Conservation (phyloP, 2,888 invertebrate genomes). For the Erebia ligea region DNA sequence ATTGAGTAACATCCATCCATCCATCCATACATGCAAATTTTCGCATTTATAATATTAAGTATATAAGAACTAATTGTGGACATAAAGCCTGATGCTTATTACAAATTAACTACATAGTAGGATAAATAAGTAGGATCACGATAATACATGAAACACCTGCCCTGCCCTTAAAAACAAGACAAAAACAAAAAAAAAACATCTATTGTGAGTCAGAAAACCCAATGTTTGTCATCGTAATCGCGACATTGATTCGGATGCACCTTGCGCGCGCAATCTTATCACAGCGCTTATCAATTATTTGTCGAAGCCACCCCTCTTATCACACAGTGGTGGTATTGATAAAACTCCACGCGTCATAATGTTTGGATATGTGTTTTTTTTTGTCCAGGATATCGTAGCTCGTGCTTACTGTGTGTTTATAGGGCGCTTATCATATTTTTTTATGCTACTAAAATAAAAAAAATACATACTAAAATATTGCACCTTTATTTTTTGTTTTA, state of each 20-base stretch:
- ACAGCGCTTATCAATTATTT: conserved; percentile 57
- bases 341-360: conserved; percentile 1
- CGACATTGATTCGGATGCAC: conserved; percentile 46
- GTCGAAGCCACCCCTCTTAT: conserved; percentile 35
- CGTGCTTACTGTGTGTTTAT: conserved; percentile 20
- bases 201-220: conserved; percentile 34
- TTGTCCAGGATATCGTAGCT: conserved; percentile 22
- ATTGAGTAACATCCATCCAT: too few relatives aligned
- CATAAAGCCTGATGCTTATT: conserved; percentile 17
- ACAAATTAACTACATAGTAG: not conserved
- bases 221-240: conserved; percentile 69
- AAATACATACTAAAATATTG: too few relatives aligned
- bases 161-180: too few relatives aligned
- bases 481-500: too few relatives aligned
- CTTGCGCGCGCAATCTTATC: conserved; percentile 46
- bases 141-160: not conserved
- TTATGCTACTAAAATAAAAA: too few relatives aligned
- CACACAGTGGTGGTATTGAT: conserved; percentile 9
- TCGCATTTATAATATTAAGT: too few relatives aligned
- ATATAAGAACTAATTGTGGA: too few relatives aligned
- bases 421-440: not conserved
- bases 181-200: conserved; percentile 1
- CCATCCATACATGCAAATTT: too few relatives aligned
- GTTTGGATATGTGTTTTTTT: conserved; percentile 23
- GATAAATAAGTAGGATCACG: too few relatives aligned